Base-by-base conservation (phyloP, 23 tunicate genomes). In the Trididemnum clinides region DNA sequence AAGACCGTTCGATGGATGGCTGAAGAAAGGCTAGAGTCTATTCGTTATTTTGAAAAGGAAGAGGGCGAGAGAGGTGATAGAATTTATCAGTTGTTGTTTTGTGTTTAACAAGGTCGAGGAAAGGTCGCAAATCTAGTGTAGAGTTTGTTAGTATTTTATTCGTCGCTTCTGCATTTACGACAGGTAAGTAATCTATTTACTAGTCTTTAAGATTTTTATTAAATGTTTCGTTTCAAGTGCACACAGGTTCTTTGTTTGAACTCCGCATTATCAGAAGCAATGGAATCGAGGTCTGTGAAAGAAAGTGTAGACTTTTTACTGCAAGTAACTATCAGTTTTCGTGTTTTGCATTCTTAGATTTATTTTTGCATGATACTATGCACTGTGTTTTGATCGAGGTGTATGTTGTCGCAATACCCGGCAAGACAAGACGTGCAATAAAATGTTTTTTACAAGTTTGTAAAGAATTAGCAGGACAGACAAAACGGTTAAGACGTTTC, bases 61-160 rank as follows among this genome's bases (percentile, higher is more conserved):
- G 88, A 87, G 33, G 90, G 90, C 26, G 97, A 92, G 54, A 87
- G 97, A 92, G 97, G 97, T 92, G 81, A 78, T 63, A 25, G 31
- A 21, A 38, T 28, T 66, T 66, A 29, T n/a, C 66, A 59, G 5
- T 10, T 10, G 3, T 19, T 19, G 22, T 3, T 34, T 35, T 38
- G 5, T 39, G 77, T 38, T 21, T 31, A 18, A 15, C 0, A 39
- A 71, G 26, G 28, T 21, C 33, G 33, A 37, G 81, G 62, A 50
- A 50, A 50, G 62, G 62, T 75, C 62, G 81, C 18, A 75, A 38
- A 19, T 26, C 27, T 64, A 28, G 59, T 49, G 15, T 75, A 37
- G n/a, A 19, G 30, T 12, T 39, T 6, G 81, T 39, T 71, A 35
- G 29, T 49, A 20, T 75, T 39, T 27, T 29, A 26, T 1, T 59